Evolutionary conservation across 2,113 vertebrate genomes (phyloP).

Genomic region (Seriola quinqueradiata): DNA sequence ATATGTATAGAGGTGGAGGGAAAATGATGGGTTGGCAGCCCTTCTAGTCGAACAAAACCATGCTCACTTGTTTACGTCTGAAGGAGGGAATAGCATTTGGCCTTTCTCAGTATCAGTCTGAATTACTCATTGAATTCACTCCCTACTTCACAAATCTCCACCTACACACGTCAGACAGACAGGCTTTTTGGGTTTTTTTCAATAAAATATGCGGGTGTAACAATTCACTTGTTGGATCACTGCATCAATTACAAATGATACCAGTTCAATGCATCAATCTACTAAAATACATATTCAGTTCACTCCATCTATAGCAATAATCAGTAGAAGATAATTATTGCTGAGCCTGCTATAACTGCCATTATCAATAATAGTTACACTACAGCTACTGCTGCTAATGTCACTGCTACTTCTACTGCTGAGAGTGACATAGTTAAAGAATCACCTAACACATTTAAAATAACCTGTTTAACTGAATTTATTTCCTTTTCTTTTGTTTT

Average conservation of each 20-base stretch:
- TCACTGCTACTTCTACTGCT: neutral
- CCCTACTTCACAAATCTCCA: slow-evolving; percentile 21
- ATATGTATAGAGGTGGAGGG: neutral
- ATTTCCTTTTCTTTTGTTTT: neutral
- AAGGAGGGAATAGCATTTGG: neutral
- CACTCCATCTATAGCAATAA: neutral
- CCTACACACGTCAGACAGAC: neutral
- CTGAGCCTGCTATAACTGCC: neutral
- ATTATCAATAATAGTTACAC: neutral
- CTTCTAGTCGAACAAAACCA: neutral
- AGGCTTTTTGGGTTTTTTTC: too few species aligned
- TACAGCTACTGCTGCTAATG: neutral
- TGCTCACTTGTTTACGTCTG: neutral
- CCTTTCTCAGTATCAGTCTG: neutral
- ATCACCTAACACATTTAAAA: neutral
- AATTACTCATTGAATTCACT: neutral
- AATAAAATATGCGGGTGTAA: neutral
- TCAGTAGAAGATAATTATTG: neutral
- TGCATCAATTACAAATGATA: neutral
- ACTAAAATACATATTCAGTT: neutral
- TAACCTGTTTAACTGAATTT: neutral
- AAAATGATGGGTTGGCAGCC: neutral
- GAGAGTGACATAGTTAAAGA: neutral
- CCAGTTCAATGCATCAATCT: neutral
- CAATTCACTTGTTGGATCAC: slow-evolving; percentile 31